Base-by-base conservation (phyloP, 2,113 vertebrate genomes). In the Capreolus pygargus region DNA sequence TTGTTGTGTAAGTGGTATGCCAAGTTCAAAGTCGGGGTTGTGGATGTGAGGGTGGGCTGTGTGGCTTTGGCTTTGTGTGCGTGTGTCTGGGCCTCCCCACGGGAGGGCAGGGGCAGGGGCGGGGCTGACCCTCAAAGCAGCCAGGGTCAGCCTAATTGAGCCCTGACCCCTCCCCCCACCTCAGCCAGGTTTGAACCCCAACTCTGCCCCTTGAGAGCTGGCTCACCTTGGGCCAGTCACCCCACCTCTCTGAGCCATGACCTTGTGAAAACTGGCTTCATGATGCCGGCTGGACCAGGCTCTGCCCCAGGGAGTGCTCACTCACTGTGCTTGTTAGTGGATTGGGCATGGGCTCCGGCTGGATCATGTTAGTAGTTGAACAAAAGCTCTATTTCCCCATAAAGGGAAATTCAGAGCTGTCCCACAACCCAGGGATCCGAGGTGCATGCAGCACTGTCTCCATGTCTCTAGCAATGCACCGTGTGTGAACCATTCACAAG, bases 21-120 rank as follows among this genome's bases (percentile, higher is more conserved):
- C 2, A 25, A 2, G n/a, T 39, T n/a, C 55, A 3, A 17, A 3
- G 4, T 12, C 8, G 21, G 39, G 16, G 16, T 3, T 33, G 5
- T 36, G 27, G 5, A 19, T 12, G 14, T 25, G 5, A 7, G 7
- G 52, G 16, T 23, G 25, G 28, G 21, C 50, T 33, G 10, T 12
- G 55, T 60, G 36, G 23, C 33, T 57, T 17, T 79, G 28, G 30
- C 43, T 57, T n/a, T 84, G 81, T 23, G 4, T 12, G 36, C 43
- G 5, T 70, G 23, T 17, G 79, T 54, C 79, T n/a, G 79, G 79
- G 47, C n/a, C 1, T 52, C 79, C 57, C 50, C 21, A 4, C 0
- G 13, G 25, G 23, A n/a, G 6, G 43, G 28, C 23, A 16, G n/a
- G n/a, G 54, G 5, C 19, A 33, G 60, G n/a, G 12, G 47, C 47